Conservation (phyloP, 23 tunicate genomes). For the Oikopleura albicans region DNA sequence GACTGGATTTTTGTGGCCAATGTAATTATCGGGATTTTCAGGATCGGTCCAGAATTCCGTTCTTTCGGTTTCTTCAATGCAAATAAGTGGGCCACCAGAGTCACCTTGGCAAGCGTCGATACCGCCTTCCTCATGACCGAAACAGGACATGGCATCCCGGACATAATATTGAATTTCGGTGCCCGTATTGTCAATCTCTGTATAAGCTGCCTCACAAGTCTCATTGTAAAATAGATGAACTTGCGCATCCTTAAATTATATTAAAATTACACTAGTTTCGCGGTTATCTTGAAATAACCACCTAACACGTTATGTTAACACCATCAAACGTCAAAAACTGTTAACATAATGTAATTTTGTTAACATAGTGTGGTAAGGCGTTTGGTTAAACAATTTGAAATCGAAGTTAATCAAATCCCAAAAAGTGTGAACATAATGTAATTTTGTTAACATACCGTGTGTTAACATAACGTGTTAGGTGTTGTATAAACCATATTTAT, state of each 20-base stretch:
- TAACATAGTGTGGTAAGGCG: too few relatives aligned
- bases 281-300: too few relatives aligned
- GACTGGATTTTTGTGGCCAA: background rate
- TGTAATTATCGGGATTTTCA: background rate
- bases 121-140: conserved; percentile 14
- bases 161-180: background rate
- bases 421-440: too few relatives aligned
- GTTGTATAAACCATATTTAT: too few relatives aligned
- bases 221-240: background rate
- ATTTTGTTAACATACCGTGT: too few relatives aligned
- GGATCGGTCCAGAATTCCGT: background rate
- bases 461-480: too few relatives aligned
- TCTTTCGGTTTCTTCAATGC: background rate
- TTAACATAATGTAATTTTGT: too few relatives aligned
- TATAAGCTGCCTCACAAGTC: conserved; percentile 7
- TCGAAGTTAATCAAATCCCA: too few relatives aligned
- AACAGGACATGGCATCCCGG: background rate
- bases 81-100: conserved; percentile 12
- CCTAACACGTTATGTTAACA: too few relatives aligned
- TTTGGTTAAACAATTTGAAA: too few relatives aligned
- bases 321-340: too few relatives aligned
- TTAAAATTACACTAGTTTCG: too few relatives aligned
- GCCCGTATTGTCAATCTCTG: background rate
- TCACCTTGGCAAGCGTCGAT: conserved; percentile 17
- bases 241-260: conserved; percentile 6